These are phyloP conservation scores for Prionchulus punctatus DNA, from an alignment of 2,888 invertebrate genomes.

Conservation along the genomic window DNA sequence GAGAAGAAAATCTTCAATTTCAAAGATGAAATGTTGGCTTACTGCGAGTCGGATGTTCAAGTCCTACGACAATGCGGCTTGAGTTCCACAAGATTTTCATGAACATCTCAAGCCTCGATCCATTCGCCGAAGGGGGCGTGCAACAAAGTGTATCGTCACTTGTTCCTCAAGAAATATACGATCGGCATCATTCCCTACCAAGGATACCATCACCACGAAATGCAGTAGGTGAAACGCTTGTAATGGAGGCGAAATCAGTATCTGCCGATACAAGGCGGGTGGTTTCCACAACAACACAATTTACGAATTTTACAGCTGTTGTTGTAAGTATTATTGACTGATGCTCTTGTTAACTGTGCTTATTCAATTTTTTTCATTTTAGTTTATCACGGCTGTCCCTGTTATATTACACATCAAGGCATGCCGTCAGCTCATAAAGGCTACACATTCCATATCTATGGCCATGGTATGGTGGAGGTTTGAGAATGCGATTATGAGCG, in stretches of 20 bases:
- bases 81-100: conserved; percentile 12
- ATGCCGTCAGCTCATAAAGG: no score
- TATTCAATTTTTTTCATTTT: not conserved
- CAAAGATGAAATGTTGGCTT: conserved; percentile 14
- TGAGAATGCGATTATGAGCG: no score
- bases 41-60: conserved; percentile 16
- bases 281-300: not conserved
- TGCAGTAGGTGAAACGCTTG: conserved; percentile 9
- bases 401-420: no score
- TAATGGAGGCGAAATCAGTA: no score
- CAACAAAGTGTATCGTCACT: conserved; percentile 11
- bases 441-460: no score
- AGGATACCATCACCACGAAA: conserved; percentile 12
- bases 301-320: not conserved
- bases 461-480: no score
- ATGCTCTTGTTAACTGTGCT: not conserved
- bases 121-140: conserved; percentile 15
- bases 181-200: conserved; percentile 14
- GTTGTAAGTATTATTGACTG: not conserved
- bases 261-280: not conserved
- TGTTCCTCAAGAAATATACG: conserved; percentile 10
- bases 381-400: no score
- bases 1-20: conserved; percentile 14
- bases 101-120: conserved; percentile 10
- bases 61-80: conserved; percentile 10